A percentile compares a stretch with the other conserved stretches of the same genome.
Conservation (phyloP, 2,113 vertebrate species). For the Syngnathoides biaculeatus region DNA sequence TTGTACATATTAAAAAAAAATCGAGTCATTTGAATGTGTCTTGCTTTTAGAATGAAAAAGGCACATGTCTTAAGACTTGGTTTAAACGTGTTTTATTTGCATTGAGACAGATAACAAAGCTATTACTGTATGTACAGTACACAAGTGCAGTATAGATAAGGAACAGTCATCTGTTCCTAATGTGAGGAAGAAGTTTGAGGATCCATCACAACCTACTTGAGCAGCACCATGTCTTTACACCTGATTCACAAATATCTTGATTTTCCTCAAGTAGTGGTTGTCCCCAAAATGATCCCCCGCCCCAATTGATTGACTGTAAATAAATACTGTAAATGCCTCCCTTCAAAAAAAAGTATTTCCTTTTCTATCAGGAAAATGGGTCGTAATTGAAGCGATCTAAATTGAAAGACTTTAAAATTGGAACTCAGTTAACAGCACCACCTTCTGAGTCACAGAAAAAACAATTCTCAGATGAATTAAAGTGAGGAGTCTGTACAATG, state of each 20-base stretch:
- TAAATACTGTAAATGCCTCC: not conserved
- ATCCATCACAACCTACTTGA: conserved; percentile 24
- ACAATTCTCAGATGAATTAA: not conserved
- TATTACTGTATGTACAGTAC: conserved; percentile 39
- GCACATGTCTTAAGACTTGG: not conserved
- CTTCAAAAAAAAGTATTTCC: not conserved
- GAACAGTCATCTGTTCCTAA: conserved; percentile 66
- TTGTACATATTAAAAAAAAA: conserved; percentile 4
- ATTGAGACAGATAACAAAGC: conserved; percentile 57
- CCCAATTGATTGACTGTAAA: not conserved
- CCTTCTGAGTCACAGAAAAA: not conserved
- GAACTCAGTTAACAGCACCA: not conserved
- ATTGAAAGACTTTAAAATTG: not conserved
- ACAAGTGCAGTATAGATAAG: conserved; percentile 33
- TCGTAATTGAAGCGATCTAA: not conserved
- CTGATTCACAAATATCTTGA: not conserved
- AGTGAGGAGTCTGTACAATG: not conserved
- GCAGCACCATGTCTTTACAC: conserved; percentile 16
- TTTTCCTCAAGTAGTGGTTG: not conserved
- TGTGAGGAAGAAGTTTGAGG: conserved; percentile 18
- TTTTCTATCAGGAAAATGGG: not conserved
- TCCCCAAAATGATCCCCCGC: not conserved
- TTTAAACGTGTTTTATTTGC: conserved; percentile 59
- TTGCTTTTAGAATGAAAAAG: conserved; percentile 11
- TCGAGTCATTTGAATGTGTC: conserved; percentile 1